Evolutionary conservation across 2,797 vertebrate species (phyloP).

Genomic region (Cynodonichthys magdalenae): DNA sequence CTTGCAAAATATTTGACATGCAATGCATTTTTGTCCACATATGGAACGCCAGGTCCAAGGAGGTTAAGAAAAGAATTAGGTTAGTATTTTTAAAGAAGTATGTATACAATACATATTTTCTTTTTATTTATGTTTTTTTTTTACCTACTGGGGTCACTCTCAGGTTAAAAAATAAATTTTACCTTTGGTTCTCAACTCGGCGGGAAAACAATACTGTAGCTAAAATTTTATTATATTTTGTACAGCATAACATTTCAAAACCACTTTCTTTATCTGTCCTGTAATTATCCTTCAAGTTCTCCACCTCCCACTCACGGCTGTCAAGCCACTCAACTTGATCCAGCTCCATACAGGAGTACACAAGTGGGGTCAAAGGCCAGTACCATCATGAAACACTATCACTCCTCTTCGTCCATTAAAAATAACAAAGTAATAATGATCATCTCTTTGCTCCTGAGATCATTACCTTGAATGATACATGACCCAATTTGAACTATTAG

Average conservation of each 20-base stretch:
- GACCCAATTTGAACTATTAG: conserved; percentile 46
- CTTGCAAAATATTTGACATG: no score
- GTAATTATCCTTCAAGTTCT: conserved; percentile 47
- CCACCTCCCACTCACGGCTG: conserved; percentile 66
- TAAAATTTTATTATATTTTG: conserved; percentile 6
- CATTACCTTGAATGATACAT: conserved; percentile 51
- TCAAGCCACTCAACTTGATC: conserved; percentile 73
- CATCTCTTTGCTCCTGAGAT: conserved; percentile 50
- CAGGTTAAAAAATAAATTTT: not conserved
- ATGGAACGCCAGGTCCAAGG: no score
- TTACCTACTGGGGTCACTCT: no score
- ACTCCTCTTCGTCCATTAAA: conserved; percentile 66
- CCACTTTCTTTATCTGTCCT: conserved; percentile 32
- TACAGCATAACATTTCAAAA: conserved; percentile 10
- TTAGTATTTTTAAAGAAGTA: no score
- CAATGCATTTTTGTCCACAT: no score
- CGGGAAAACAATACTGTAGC: conserved; percentile 1
- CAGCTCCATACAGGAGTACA: conserved; percentile 56
- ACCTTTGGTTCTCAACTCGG: not conserved
- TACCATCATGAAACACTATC: conserved; percentile 62
- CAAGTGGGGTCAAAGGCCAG: conserved; percentile 66
- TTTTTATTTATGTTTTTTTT: no score
- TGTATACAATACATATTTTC: no score
- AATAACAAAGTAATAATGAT: conserved; percentile 61
- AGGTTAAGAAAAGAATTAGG: no score